phyloP scores from a whole-genome alignment of 2,113 vertebrate genomes.

The Labrus mixtus region DNA sequence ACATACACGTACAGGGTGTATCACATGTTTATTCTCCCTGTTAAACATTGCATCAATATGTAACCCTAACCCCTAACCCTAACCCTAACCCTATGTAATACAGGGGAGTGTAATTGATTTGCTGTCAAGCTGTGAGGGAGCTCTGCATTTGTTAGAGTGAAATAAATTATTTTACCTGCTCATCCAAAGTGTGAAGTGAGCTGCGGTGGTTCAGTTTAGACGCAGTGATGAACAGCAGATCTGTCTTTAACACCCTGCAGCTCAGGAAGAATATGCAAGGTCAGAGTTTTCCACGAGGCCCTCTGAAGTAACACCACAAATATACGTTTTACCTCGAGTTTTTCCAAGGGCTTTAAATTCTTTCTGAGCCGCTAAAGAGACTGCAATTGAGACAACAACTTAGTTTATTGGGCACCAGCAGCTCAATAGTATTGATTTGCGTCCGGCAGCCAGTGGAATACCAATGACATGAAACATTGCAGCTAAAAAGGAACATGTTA shows the following conservation, averaged over 20 bases:
- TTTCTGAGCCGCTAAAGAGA: constrained; percentile 71
- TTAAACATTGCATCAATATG: not conserved
- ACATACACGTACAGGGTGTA: not conserved
- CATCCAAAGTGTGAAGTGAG: constrained; percentile 5
- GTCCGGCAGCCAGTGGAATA: constrained; percentile 71
- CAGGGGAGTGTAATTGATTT: constrained; percentile 25
- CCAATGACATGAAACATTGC: constrained; percentile 77
- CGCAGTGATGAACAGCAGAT: not conserved
- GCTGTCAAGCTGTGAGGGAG: not conserved
- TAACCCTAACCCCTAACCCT: too few species aligned
- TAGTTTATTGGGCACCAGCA: constrained; percentile 79
- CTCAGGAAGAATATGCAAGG: constrained; percentile 12
- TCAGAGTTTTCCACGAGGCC: constrained; percentile 15
- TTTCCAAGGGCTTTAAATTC: constrained; percentile 57
- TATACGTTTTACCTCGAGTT: constrained; percentile 36
- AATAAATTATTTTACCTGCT: not conserved
- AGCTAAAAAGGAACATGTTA: constrained; percentile 58
- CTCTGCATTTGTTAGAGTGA: not conserved
- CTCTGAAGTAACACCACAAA: constrained; percentile 7
- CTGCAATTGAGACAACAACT: constrained; percentile 83
- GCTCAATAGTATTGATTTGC: constrained; percentile 80
- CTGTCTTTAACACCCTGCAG: not conserved
- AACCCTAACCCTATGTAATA: too few species aligned
- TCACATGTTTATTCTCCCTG: not conserved
- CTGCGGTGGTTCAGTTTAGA: not conserved